Conservation (phyloP, 2,113 vertebrate genomes). For the Carettochelys insculpta region DNA sequence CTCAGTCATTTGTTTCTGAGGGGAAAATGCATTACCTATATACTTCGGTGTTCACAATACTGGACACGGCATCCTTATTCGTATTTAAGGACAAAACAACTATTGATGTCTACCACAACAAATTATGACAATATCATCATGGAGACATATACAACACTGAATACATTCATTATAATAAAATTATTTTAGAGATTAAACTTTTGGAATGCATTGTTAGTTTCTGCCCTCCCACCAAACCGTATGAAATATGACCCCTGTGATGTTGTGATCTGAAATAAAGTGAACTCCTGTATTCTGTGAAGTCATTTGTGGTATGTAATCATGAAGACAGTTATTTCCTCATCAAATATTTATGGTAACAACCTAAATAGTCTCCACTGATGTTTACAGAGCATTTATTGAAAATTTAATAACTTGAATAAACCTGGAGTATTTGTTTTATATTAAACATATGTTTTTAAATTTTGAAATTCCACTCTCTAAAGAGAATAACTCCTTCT, state of each 20-base stretch:
- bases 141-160: not conserved
- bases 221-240: not conserved
- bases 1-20: not conserved
- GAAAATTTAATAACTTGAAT: not conserved
- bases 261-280: not conserved
- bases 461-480: not conserved
- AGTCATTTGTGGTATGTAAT: not conserved
- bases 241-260: rapidly evolving
- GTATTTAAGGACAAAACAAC: not conserved
- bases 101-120: rapidly evolving
- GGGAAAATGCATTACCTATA: not conserved
- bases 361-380: not conserved
- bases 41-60: not conserved
- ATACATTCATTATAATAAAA: not conserved
- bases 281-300: not conserved
- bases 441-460: rapidly evolving
- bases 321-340: not conserved
- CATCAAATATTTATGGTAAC: not conserved
- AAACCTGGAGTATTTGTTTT: not conserved
- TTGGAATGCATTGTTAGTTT: not conserved
- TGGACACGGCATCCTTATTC: not conserved
- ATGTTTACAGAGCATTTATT: not conserved
- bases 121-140: rapidly evolving
- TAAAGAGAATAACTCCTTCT: rapidly evolving
- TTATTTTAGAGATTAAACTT: not conserved